Percentiles rank a stretch among this genome's conserved stretches.
Conservation (phyloP, 2,888 invertebrate species). For the Eristalis arbustorum region DNA sequence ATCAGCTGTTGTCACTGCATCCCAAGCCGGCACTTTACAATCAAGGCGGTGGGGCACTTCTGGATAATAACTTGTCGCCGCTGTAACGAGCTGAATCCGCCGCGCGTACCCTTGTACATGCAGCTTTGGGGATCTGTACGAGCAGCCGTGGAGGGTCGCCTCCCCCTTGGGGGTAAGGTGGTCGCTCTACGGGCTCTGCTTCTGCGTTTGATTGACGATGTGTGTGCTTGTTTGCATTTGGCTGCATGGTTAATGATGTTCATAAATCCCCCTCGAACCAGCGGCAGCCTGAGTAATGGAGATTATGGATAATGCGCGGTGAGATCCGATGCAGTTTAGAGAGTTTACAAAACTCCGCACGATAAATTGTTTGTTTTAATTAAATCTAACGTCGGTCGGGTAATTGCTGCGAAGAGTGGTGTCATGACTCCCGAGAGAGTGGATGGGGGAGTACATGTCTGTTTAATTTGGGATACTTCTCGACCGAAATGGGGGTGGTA, state of each 20-base stretch:
- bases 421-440: background rate
- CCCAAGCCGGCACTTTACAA: background rate
- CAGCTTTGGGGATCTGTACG: background rate
- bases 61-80: slow-evolving; percentile 61
- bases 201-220: slow-evolving; percentile 56
- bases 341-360: background rate
- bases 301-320: background rate
- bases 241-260: slow-evolving; percentile 30
- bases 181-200: background rate
- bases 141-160: background rate
- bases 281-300: background rate
- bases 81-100: slow-evolving; percentile 36
- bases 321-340: too few species aligned
- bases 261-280: slow-evolving; percentile 35
- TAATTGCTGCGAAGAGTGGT: background rate
- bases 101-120: background rate
- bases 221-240: slow-evolving; percentile 33
- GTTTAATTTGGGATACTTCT: background rate
- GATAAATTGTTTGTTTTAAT: background rate
- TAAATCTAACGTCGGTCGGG: background rate
- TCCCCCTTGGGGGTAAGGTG: background rate
- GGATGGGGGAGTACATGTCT: background rate
- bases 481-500: background rate
- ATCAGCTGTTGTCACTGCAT: slow-evolving; percentile 26
- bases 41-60: background rate